These are phyloP conservation scores for Halichondria panicea DNA, from an alignment of 37 sponge, comb jelly and placozoan species.

Conservation along the genomic window DNA sequence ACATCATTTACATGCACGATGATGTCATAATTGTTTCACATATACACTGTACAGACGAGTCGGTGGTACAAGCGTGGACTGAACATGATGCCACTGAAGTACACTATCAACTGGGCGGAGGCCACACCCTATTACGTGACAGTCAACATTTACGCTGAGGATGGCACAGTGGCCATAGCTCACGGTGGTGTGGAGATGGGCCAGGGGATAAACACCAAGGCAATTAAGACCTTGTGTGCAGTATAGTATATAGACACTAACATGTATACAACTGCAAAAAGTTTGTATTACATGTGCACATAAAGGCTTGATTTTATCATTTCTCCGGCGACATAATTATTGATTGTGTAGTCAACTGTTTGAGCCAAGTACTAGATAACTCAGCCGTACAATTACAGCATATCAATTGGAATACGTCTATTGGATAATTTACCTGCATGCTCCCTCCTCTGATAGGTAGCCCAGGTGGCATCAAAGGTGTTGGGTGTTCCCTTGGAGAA, in stretches of 20 bases:
- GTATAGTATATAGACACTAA: too few species aligned
- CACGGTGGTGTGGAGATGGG: slow-evolving; percentile 85
- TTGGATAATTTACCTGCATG: neutral
- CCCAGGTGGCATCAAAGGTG: slow-evolving; percentile 71
- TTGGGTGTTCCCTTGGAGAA: slow-evolving; percentile 67
- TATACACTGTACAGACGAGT: slow-evolving; percentile 49
- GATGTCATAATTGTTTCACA: neutral
- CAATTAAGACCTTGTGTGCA: neutral
- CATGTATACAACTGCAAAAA: too few species aligned
- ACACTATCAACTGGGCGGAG: slow-evolving; percentile 22
- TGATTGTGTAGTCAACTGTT: too few species aligned
- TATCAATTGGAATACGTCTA: neutral
- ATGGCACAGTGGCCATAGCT: slow-evolving; percentile 75
- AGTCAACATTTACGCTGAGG: slow-evolving; percentile 67
- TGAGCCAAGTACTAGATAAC: too few species aligned
- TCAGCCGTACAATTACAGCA: too few species aligned
- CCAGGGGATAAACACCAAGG: slow-evolving; percentile 85
- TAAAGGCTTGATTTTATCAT: too few species aligned
- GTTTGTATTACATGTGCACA: too few species aligned
- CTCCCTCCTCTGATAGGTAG: slow-evolving; percentile 40
- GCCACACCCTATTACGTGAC: slow-evolving; percentile 43
- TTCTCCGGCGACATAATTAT: too few species aligned
- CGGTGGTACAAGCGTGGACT: slow-evolving; percentile 75
- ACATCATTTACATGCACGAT: neutral
- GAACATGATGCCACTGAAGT: slow-evolving; percentile 53